These are phyloP conservation scores for Cephus spinipes DNA, from an alignment of 2,888 invertebrate species.

Conservation along the genomic window DNA sequence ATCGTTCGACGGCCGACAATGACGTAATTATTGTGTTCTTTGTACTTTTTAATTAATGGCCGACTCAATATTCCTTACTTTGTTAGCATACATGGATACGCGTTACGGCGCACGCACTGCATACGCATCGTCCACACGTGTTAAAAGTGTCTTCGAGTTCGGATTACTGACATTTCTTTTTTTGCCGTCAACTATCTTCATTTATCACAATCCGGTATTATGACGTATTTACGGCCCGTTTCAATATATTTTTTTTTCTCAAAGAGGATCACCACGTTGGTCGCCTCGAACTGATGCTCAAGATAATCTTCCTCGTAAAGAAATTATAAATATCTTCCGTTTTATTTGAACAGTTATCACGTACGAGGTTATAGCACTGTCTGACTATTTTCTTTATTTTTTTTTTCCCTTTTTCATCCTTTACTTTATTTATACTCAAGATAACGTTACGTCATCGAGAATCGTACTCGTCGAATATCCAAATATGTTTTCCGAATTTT, in stretches of 20 bases:
- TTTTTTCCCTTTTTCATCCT: constrained; percentile 12
- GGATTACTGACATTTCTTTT: neutral
- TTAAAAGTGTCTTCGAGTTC: neutral
- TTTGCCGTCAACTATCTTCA: neutral
- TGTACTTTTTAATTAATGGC: neutral
- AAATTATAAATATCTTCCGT: neutral
- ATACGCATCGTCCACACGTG: neutral
- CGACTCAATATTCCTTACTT: neutral
- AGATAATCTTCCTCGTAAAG: constrained; percentile 22
- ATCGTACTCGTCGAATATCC: neutral
- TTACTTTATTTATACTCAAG: neutral
- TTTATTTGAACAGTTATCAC: neutral
- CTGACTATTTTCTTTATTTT: constrained; percentile 14
- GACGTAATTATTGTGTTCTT: neutral
- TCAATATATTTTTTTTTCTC: neutral
- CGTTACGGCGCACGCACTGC: neutral
- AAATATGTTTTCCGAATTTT: neutral
- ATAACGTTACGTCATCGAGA: neutral
- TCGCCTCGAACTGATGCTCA: constrained; percentile 22
- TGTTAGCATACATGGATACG: neutral
- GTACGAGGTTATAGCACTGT: neutral
- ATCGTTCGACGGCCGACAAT: neutral
- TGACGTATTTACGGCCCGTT: neutral
- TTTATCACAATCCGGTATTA: neutral
- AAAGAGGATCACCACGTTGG: neutral